Conservation (phyloP, 2,888 invertebrate genomes). For the Galerucella nymphaeae region DNA sequence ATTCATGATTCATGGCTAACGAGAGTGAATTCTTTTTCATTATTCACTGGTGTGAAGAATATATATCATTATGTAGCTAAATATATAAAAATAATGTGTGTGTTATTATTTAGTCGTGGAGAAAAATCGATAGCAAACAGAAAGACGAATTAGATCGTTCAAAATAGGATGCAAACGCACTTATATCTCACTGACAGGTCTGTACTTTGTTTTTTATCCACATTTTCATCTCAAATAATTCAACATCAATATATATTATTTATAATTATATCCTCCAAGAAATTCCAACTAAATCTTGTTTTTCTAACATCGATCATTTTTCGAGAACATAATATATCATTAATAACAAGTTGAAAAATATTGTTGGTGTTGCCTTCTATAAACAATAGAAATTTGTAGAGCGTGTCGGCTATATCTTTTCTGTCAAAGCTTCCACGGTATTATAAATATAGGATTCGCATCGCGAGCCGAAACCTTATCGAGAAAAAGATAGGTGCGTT, state of each 20-base stretch:
- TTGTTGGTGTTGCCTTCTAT: conserved; percentile 5
- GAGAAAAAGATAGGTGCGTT: not conserved
- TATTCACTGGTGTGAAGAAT: too few species aligned
- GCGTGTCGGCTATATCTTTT: conserved; percentile 15
- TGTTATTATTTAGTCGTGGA: too few species aligned
- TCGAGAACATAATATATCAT: conserved; percentile 8
- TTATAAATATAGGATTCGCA: conserved; percentile 1
- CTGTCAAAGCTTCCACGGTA: conserved; percentile 16
- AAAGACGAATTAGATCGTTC: too few species aligned
- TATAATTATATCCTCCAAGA: not conserved
- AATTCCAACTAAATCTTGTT: not conserved
- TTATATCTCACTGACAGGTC: too few species aligned
- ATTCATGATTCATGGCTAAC: too few species aligned
- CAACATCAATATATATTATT: not conserved
- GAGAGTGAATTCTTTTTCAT: too few species aligned
- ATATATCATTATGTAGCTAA: too few species aligned
- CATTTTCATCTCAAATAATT: not conserved
- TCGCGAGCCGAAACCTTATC: not conserved
- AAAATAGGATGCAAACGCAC: too few species aligned
- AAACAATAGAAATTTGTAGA: conserved; percentile 18
- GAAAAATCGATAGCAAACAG: too few species aligned
- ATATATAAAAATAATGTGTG: too few species aligned
- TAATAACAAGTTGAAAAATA: conserved; percentile 7
- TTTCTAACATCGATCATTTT: not conserved
- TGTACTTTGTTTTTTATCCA: too few species aligned